A percentile compares a stretch with the other conserved stretches of the same genome.
phyloP scores from a whole-genome alignment of 2,113 vertebrate species.

The Apeltes quadracus region DNA sequence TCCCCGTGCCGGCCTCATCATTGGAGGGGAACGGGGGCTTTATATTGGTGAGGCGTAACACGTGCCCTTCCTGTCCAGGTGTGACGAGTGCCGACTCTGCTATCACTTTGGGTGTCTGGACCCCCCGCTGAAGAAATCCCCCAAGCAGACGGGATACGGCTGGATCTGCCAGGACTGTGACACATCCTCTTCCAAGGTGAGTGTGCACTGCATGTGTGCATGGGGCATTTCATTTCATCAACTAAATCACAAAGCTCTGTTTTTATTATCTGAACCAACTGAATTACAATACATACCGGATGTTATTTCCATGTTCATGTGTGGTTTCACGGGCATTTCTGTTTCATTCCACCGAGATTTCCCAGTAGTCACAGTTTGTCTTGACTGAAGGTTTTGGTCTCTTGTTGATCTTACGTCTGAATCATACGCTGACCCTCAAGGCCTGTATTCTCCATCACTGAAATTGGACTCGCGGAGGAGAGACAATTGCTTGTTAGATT shows the following conservation, averaged over 20 bases:
- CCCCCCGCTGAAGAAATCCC: slow-evolving; percentile 99
- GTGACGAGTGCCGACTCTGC: slow-evolving; percentile 95
- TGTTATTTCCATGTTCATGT: background rate
- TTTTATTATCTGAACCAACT: background rate
- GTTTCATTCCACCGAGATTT: too few relatives aligned
- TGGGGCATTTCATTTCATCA: background rate
- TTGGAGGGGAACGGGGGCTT: background rate
- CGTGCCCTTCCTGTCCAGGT: slow-evolving; percentile 80
- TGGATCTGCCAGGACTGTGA: slow-evolving; percentile 99
- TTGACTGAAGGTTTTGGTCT: background rate
- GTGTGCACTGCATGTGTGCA: slow-evolving; percentile 35
- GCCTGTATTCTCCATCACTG: background rate
- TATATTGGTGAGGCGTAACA: slow-evolving; percentile 51
- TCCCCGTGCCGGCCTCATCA: slow-evolving; percentile 24
- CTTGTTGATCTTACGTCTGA: background rate
- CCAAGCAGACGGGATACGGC: slow-evolving; percentile 96
- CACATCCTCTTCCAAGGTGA: slow-evolving; percentile 96
- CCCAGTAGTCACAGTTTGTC: background rate
- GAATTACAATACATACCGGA: background rate
- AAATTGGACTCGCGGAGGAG: background rate
- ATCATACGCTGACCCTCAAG: background rate
- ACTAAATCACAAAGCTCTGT: background rate
- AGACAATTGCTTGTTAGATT: background rate
- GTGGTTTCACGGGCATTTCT: background rate
- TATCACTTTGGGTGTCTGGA: slow-evolving; percentile 99